Evolutionary conservation across 2,113 vertebrate species (phyloP).

Genomic region (Sterrhoptilus dennistouni): DNA sequence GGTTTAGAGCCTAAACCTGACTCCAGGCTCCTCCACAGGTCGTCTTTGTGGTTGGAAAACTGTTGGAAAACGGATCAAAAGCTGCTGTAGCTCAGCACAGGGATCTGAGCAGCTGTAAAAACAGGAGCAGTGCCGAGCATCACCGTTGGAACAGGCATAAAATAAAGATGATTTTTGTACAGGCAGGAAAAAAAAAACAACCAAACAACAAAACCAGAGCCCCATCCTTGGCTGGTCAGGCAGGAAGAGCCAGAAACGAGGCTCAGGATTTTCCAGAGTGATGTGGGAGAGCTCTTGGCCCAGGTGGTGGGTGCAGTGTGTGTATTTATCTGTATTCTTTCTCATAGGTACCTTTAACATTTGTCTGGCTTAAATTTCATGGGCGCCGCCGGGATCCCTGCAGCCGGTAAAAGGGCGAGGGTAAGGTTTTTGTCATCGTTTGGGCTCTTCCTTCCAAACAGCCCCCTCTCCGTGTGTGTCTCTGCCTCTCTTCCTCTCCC

Average conservation of each 20-base stretch:
- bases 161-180: accelerated
- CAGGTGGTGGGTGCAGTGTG: conserved; percentile 70
- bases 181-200: background rate
- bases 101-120: background rate
- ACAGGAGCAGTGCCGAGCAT: background rate
- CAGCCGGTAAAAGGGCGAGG: conserved; percentile 92
- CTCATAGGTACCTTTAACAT: conserved; percentile 97
- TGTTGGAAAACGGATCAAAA: no score
- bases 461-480: conserved; percentile 81
- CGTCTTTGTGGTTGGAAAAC: no score
- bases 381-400: conserved; percentile 88
- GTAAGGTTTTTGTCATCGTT: conserved; percentile 96
- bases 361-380: conserved; percentile 98
- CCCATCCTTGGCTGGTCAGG: background rate
- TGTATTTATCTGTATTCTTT: conserved; percentile 99
- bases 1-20: no score
- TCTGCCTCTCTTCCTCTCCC: conserved; percentile 57
- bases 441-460: conserved; percentile 84
- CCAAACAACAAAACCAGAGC: no score
- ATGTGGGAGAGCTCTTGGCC: background rate
- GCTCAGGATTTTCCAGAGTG: accelerated
- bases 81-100: no score
- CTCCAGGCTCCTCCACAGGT: no score
- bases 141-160: background rate
- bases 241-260: background rate